Base-by-base conservation (phyloP, 2,797 vertebrate species). In the Dipus sagitta region DNA sequence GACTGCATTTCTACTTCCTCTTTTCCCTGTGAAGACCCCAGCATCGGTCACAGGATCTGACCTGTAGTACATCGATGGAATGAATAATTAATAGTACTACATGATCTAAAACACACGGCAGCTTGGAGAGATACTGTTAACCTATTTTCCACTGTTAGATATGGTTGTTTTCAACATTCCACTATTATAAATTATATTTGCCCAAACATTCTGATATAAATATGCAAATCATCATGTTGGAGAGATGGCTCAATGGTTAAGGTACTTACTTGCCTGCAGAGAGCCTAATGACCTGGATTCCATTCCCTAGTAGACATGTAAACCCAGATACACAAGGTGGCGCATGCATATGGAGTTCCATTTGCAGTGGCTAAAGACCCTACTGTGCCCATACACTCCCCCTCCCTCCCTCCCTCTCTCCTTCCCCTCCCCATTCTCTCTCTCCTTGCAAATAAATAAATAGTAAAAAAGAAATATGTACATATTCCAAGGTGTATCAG, bases 1-100 rank as follows among this genome's bases (percentile, higher is more conserved):
- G 4, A 14, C 79, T 64, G 13, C 0, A 70, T 6, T 26, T 91
- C 54, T 90, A 52, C 60, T 71, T 68, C 64, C 6, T 54, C 32
- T 85, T 80, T 67, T 84, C 82, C 92, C 82, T 87, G 84, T 94
- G 76, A 90, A 67, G 79, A 34, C 28, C 21, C 89, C 28, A 90
- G 68, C 23, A 84, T 34, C 52, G 34, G 84, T 87, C 1, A 79
- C 4, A 86, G 47, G 47, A 24, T 21, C 47, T 62, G 30, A 77
- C 65, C 85, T 9, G 26, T 0, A 79, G 38, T 38, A 42, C 75
- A 80, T 3, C 38, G n/a, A 91, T 78, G 71, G 34, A 86, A 89
- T 86, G 54, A 83, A 38, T 32, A 15, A 52, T 74, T 32, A 15
- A 52, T 68, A 79, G 70, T 82, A 26, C 79, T 74, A 83, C 14